Evolutionary conservation across 2,888 invertebrate genomes (phyloP).

Genomic region (Griposia aprilina): DNA sequence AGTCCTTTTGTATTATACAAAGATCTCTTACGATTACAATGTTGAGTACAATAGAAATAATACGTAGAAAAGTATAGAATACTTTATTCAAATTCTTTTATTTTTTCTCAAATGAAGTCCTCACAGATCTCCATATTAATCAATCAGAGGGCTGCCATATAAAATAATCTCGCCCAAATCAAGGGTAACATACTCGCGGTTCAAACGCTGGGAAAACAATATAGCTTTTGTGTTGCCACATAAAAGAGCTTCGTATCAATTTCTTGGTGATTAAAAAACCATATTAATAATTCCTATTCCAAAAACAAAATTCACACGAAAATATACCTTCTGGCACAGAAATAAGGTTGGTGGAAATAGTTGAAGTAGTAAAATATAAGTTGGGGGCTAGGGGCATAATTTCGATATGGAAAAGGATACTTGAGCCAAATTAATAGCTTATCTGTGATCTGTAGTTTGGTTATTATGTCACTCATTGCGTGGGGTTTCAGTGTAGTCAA

Average conservation of each 20-base stretch:
- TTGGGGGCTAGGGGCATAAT: constrained; percentile 73
- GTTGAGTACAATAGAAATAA: neutral
- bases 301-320: constrained; percentile 33
- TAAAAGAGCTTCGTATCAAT: constrained; percentile 85
- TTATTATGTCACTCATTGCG: constrained; percentile 88
- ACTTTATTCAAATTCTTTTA: constrained; percentile 4
- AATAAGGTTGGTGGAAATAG: constrained; percentile 14
- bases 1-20: neutral
- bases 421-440: constrained; percentile 89
- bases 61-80: neutral
- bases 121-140: constrained; percentile 72
- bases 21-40: neutral
- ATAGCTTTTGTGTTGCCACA: constrained; percentile 79
- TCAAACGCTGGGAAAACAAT: constrained; percentile 82
- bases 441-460: constrained; percentile 85
- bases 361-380: constrained; percentile 15
- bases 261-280: constrained; percentile 75
- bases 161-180: constrained; percentile 75
- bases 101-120: constrained; percentile 45
- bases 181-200: constrained; percentile 78
- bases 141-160: constrained; percentile 76
- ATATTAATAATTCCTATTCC: constrained; percentile 24
- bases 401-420: constrained; percentile 83
- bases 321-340: constrained; percentile 21
- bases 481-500: constrained; percentile 78